Evolutionary conservation across 2,888 invertebrate genomes (phyloP).

Genomic region (Acanthosepion lycidas): DNA sequence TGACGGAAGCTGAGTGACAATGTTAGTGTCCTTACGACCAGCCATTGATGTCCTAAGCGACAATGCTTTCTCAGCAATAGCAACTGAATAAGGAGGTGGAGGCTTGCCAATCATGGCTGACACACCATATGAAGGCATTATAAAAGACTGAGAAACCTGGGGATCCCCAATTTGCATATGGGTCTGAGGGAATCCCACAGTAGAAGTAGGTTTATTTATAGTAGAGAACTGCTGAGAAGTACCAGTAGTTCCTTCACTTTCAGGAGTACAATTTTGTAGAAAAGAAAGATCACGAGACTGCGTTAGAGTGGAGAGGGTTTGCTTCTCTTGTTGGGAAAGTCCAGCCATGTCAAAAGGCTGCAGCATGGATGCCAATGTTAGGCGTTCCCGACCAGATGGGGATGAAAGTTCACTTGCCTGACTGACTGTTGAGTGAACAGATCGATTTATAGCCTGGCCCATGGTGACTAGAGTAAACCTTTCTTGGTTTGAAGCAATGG

Average conservation of each 20-base stretch:
- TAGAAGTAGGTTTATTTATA: background rate
- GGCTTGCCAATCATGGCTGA: conserved; percentile 44
- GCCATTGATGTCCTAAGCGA: conserved; percentile 8
- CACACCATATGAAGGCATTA: conserved; percentile 25
- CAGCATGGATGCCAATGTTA: conserved; percentile 34
- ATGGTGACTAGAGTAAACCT: conserved; percentile 36
- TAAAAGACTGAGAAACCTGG: conserved; percentile 15
- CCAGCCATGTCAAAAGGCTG: background rate
- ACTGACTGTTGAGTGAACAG: background rate
- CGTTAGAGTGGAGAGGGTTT: background rate
- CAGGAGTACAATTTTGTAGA: conserved; percentile 20
- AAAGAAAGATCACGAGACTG: conserved; percentile 42
- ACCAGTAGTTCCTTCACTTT: background rate
- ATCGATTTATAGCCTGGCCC: background rate
- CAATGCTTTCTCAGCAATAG: conserved; percentile 41
- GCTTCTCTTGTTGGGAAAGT: conserved; percentile 40
- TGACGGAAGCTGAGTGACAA: background rate
- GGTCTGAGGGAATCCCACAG: conserved; percentile 24
- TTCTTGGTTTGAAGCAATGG: background rate
- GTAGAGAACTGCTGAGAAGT: conserved; percentile 10
- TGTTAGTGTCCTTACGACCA: conserved; percentile 37
- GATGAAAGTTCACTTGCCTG: conserved; percentile 38
- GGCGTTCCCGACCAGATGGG: background rate
- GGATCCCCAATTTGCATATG: background rate
- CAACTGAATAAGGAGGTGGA: conserved; percentile 45